phyloP scores from a whole-genome alignment of 53 echinoderm and acorn worm species.

The Paracentrotus lividus region DNA sequence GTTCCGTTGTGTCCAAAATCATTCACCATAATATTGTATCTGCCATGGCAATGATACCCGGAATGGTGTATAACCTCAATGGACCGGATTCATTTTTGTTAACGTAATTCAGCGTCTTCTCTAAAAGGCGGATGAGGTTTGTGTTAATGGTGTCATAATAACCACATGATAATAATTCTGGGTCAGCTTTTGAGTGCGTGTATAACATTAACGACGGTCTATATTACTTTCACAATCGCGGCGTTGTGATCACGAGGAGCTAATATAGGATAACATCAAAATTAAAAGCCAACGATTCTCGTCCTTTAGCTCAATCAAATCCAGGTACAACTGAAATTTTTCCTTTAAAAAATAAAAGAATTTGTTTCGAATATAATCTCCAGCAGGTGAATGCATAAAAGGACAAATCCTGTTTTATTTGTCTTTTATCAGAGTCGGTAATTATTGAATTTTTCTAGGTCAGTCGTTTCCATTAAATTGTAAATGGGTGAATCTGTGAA shows the following conservation, averaged over 20 bases:
- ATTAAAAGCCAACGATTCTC: not conserved
- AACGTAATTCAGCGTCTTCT: too few species aligned
- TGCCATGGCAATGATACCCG: too few species aligned
- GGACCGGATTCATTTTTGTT: too few species aligned
- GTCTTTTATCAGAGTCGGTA: not conserved
- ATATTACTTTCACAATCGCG: not conserved
- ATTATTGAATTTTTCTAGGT: conserved; percentile 3
- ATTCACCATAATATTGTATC: too few species aligned
- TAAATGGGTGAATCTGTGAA: not conserved
- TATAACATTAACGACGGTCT: not conserved
- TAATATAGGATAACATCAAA: not conserved
- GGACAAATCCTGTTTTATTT: not conserved
- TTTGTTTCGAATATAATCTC: not conserved
- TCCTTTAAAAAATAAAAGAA: too few species aligned
- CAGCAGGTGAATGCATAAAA: not conserved
- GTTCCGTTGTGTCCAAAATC: too few species aligned
- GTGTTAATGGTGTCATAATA: not conserved
- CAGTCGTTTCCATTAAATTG: not conserved
- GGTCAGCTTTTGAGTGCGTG: not conserved
- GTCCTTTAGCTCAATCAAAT: not conserved
- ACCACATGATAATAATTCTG: not conserved
- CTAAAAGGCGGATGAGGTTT: too few species aligned
- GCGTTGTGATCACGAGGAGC: not conserved
- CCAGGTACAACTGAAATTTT: too few species aligned
- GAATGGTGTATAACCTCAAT: too few species aligned